phyloP scores from a whole-genome alignment of 2,888 invertebrate genomes.

The Agrenia bidenticulata region DNA sequence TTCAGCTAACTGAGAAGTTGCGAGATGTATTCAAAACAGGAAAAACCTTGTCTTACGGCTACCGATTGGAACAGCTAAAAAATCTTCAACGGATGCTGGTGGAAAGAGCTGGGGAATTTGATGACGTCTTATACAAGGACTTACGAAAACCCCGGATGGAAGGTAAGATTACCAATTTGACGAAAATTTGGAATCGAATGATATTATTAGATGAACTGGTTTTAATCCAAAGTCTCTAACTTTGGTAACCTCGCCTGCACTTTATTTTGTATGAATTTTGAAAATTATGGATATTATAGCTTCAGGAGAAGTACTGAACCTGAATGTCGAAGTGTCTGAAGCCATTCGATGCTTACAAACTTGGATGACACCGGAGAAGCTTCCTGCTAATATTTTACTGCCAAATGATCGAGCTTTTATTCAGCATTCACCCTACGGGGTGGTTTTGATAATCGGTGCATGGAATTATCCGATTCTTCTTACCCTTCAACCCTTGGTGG shows the following conservation, averaged over 20 bases:
- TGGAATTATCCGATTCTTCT: slow-evolving; percentile 97
- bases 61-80: slow-evolving; percentile 77
- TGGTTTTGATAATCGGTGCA: slow-evolving; percentile 76
- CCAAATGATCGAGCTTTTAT: slow-evolving; percentile 39
- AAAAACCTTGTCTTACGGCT: slow-evolving; percentile 75
- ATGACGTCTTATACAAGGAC: slow-evolving; percentile 75
- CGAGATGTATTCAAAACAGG: slow-evolving; percentile 75
- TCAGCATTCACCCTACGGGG: slow-evolving; percentile 40
- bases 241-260: neutral
- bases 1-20: slow-evolving; percentile 68
- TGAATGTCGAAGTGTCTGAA: slow-evolving; percentile 39
- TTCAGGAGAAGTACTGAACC: slow-evolving; percentile 32
- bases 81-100: slow-evolving; percentile 72
- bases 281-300: slow-evolving; percentile 15
- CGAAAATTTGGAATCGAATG: neutral
- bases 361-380: slow-evolving; percentile 40
- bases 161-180: slow-evolving; percentile 36
- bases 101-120: slow-evolving; percentile 73
- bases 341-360: slow-evolving; percentile 33
- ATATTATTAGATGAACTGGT: neutral
- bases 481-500: slow-evolving; percentile 70
- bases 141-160: slow-evolving; percentile 62
- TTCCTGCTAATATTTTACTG: slow-evolving; percentile 34
- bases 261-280: neutral
- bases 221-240: neutral